phyloP scores from a whole-genome alignment of 1,140 invertebrate species.

The Danaus plexippus region DNA sequence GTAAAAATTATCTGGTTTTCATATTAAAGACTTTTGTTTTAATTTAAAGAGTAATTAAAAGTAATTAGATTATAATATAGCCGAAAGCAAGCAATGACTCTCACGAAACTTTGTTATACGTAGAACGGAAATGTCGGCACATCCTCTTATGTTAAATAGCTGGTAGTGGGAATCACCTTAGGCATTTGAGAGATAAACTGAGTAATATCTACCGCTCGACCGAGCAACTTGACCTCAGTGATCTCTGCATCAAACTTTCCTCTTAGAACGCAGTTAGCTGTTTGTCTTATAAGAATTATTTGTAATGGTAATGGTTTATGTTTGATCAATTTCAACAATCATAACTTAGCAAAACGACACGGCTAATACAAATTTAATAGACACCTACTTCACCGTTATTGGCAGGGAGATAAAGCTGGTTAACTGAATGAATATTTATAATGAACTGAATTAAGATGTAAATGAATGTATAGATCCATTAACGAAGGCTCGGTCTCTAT shows the following conservation, averaged over 20 bases:
- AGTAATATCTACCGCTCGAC: constrained; percentile 17
- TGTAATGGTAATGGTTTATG: too few relatives aligned
- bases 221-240: constrained; percentile 19
- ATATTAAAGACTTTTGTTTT: too few relatives aligned
- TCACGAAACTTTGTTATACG: constrained; percentile 9
- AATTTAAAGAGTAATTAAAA: too few relatives aligned
- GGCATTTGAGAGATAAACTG: constrained; percentile 24
- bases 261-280: constrained; percentile 8
- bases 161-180: constrained; percentile 18
- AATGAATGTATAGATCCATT: constrained; percentile 62
- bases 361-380: constrained; percentile 4
- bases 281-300: constrained; percentile 3
- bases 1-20: too few relatives aligned
- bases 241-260: constrained; percentile 11
- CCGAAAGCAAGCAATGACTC: neutral
- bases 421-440: constrained; percentile 58
- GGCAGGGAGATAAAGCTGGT: constrained; percentile 46
- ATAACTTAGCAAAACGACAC: too few relatives aligned
- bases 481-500: constrained; percentile 46
- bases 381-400: constrained; percentile 30
- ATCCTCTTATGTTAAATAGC: constrained; percentile 21
- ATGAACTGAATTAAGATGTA: constrained; percentile 57
- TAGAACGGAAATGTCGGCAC: constrained; percentile 19
- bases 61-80: too few relatives aligned
- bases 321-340: too few relatives aligned